phyloP scores from a whole-genome alignment of 2,797 vertebrate species.

The Chloroceryle amazona region DNA sequence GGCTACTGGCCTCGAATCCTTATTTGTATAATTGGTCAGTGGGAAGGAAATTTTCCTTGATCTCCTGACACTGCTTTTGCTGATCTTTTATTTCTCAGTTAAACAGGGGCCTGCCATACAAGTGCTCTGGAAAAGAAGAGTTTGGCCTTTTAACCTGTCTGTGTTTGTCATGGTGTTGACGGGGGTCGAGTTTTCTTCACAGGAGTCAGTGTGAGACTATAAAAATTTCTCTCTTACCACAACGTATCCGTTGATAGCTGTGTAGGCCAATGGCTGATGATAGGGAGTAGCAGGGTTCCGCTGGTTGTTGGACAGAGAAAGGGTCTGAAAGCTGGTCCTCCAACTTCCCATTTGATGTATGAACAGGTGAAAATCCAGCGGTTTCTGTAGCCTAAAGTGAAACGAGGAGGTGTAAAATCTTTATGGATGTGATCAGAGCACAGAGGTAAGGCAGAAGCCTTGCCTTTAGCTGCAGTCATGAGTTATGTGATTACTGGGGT shows the following conservation, averaged over 20 bases:
- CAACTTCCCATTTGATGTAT: background rate
- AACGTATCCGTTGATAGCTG: rapidly evolving
- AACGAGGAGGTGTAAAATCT: background rate
- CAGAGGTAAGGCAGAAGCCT: background rate
- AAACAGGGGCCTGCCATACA: background rate
- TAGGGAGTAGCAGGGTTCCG: background rate
- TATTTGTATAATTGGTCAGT: background rate
- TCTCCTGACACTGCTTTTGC: background rate
- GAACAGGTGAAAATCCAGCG: background rate
- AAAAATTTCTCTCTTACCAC: background rate
- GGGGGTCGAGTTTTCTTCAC: background rate
- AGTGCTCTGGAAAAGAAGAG: background rate
- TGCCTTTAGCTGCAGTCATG: background rate
- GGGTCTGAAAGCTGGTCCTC: background rate
- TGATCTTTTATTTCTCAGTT: background rate
- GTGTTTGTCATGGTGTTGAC: background rate
- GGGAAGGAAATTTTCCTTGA: background rate
- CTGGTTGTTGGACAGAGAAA: background rate
- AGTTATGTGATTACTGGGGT: background rate
- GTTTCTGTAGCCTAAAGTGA: background rate
- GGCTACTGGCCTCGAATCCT: background rate
- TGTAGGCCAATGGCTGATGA: too few relatives aligned
- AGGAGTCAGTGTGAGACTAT: background rate
- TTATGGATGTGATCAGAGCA: background rate
- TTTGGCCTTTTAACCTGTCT: background rate